Percentiles rank a stretch among this genome's conserved stretches.
Conservation (phyloP, 2,888 invertebrate genomes). For the Cyaniris semiargus region DNA sequence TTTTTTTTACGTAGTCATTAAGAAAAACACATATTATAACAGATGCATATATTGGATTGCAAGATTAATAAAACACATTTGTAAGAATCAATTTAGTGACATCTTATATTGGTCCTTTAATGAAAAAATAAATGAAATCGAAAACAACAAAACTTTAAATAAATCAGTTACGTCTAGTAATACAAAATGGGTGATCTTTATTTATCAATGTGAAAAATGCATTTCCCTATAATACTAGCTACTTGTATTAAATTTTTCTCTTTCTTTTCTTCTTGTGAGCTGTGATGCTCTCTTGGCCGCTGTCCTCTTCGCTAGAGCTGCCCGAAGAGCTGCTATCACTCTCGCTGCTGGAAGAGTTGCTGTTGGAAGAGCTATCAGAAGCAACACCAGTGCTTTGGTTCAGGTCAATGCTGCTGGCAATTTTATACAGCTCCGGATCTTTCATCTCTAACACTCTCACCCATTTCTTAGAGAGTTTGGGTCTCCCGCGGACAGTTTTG, state of each 20-base stretch:
- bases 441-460: constrained; percentile 84
- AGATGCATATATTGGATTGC: neutral
- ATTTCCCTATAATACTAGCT: constrained; percentile 49
- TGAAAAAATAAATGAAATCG: constrained; percentile 48
- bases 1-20: too few species aligned
- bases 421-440: constrained; percentile 87
- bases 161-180: constrained; percentile 61
- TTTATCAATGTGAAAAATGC: constrained; percentile 34
- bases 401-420: constrained; percentile 92
- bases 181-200: constrained; percentile 59
- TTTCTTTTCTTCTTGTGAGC: constrained; percentile 91
- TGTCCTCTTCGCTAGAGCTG: constrained; percentile 84
- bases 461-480: constrained; percentile 97
- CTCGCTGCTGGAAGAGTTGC: constrained; percentile 88
- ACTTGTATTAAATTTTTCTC: constrained; percentile 71
- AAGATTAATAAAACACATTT: neutral
- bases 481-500: constrained; percentile 96
- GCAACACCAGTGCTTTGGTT: constrained; percentile 93
- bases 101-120: constrained; percentile 42
- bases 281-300: constrained; percentile 93
- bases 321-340: constrained; percentile 78
- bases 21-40: too few species aligned
- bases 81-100: constrained; percentile 39
- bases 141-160: constrained; percentile 52
- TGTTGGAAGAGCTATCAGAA: constrained; percentile 96